Conservation (phyloP, 2,797 vertebrate genomes). For the Hipposideros larvatus region DNA sequence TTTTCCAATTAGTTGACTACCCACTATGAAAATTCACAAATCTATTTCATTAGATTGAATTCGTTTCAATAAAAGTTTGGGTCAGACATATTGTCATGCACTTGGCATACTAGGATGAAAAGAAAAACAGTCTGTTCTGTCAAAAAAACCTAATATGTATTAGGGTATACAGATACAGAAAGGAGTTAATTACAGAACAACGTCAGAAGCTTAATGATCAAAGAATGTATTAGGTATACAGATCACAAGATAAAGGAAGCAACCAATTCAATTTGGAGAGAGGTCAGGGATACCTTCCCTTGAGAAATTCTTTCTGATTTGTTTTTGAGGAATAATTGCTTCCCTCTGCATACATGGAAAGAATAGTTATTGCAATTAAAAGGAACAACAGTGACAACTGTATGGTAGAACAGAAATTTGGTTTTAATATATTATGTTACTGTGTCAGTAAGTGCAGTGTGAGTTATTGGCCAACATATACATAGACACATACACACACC, state of each 20-base stretch:
- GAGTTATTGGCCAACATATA: not conserved
- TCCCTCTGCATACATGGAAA: not conserved
- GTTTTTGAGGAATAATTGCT: slow-evolving; percentile 16
- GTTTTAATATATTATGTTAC: not conserved
- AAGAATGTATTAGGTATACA: not conserved
- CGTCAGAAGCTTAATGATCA: slow-evolving; percentile 32
- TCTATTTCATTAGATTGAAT: not conserved
- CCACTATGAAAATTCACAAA: slow-evolving; percentile 7
- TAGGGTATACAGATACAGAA: not conserved
- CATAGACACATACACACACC: not conserved
- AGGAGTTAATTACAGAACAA: not conserved
- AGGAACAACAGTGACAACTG: not conserved
- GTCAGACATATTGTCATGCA: not conserved
- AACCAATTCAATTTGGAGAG: not conserved
- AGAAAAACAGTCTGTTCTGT: not conserved
- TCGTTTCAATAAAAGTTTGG: not conserved
- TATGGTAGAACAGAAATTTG: not conserved
- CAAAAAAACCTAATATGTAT: not conserved
- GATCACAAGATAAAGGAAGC: not conserved
- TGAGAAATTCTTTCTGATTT: slow-evolving; percentile 2
- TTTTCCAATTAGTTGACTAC: not conserved
- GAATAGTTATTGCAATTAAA: not conserved
- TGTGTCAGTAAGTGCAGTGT: not conserved
- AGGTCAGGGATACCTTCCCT: not conserved
- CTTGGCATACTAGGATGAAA: not conserved